A percentile compares a stretch with the other conserved stretches of the same genome.
Conservation (phyloP, 2,888 invertebrate species). For the Micoletzkya japonica region DNA sequence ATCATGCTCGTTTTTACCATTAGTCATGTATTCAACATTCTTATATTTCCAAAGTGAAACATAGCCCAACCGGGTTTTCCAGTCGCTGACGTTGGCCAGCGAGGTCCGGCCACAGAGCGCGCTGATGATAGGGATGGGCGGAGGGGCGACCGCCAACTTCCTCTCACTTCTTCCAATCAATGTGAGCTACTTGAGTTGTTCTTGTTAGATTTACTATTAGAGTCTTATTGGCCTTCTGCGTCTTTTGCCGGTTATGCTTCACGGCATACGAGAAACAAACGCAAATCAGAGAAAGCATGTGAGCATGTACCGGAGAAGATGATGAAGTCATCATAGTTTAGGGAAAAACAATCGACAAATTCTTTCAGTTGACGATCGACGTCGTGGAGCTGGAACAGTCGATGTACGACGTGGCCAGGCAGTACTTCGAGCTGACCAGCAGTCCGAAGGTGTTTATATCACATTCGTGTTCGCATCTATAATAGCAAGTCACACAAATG, state of each 20-base stretch:
- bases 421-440: background rate
- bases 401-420: constrained; percentile 14
- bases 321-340: no score
- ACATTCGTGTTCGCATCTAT: background rate
- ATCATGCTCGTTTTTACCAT: no score
- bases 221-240: no score
- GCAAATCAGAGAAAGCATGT: no score
- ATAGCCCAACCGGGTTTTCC: background rate
- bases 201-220: no score
- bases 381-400: constrained; percentile 18
- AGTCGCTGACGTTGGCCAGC: constrained; percentile 13
- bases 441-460: background rate
- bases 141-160: constrained; percentile 15
- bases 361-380: constrained; percentile 19
- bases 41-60: no score
- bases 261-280: no score
- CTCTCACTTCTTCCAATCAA: constrained; percentile 11
- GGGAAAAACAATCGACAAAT: no score
- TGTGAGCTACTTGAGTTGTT: no score
- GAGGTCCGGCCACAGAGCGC: background rate
- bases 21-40: no score
- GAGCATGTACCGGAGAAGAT: no score
- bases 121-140: constrained; percentile 21
- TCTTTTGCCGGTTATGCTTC: no score
- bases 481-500: background rate